Base-by-base conservation (phyloP, 2,888 invertebrate species). In the Psylliodes chrysocephalus region DNA sequence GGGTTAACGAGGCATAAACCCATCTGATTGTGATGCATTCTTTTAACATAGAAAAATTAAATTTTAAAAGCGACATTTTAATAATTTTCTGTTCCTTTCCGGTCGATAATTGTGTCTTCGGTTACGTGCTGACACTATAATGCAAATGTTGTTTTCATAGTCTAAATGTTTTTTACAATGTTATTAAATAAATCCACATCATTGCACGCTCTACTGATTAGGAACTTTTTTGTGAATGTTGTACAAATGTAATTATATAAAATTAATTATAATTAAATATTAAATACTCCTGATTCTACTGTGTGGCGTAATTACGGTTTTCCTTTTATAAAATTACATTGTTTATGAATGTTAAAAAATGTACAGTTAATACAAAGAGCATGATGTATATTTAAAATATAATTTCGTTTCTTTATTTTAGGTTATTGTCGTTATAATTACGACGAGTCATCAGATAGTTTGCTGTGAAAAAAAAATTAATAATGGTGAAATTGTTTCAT, bases 251-350 rank as follows among this genome's bases (percentile, higher is more conserved):
- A 75, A 76, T 75, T 75, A 73, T 51, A 71, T 72, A 62, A 73
- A 76, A 74, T 76, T 76, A 75, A 76, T 76, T 72, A 73, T 74
- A 73, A 75, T 75, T 75, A 73, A 74, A 73, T 73, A 73, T 72
- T 74, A 74, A 74, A 75, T 74, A 73, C 76, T 70, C 68, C 71
- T 67, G 74, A 71, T 71, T 73, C 63, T 71, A 72, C 73, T 71
- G 73, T 74, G 67, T 67, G 52, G 64, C 61, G 68, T 73, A 73
- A 76, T 76, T 73, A 76, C 73, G 64, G 71, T 71, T 73, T 75
- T 75, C 76, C 75, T 75, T 49, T 61, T 68, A 70, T 75, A 64
- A 70, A 74, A 75, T 75, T 76, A 75, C 73, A 72, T 73, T 75
- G 74, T 75, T 75, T 75, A 69, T 49, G 68, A 70, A 67, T 69